Conservation (phyloP, 1,140 invertebrate genomes). For the Brachionus manjavacas region DNA sequence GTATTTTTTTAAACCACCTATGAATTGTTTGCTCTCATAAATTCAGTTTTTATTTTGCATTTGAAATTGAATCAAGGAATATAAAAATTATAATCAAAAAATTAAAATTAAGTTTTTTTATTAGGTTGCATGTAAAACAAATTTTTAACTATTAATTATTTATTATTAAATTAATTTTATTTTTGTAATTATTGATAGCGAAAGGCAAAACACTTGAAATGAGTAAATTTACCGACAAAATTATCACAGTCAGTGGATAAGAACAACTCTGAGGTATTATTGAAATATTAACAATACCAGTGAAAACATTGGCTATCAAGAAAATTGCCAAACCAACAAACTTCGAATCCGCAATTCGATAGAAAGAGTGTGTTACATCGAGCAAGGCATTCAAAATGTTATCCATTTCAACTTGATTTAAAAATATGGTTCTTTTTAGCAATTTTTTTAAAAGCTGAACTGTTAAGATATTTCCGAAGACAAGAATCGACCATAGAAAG, state of each 20-base stretch:
- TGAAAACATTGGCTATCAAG: constrained; percentile 70
- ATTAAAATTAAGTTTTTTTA: too few species aligned
- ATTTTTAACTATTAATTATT: too few species aligned
- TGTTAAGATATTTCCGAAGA: constrained; percentile 47
- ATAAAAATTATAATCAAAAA: too few species aligned
- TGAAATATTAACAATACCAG: constrained; percentile 68
- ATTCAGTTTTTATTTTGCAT: too few species aligned
- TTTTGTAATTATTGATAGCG: neutral
- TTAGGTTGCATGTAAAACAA: too few species aligned
- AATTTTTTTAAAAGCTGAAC: neutral
- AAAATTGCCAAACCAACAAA: constrained; percentile 72
- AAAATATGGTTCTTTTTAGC: neutral
- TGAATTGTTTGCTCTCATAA: too few species aligned
- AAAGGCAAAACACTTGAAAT: neutral
- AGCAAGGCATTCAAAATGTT: neutral
- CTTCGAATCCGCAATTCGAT: neutral
- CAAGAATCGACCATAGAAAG: constrained; percentile 21
- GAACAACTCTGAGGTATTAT: neutral
- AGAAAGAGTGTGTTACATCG: neutral
- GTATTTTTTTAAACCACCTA: too few species aligned
- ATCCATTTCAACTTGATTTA: neutral
- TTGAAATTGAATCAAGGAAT: too few species aligned
- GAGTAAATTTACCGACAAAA: neutral
- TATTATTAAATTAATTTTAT: too few species aligned
- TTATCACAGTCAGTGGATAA: neutral